A percentile compares a stretch with the other conserved stretches of the same genome.
These are phyloP conservation scores for Alligator sinensis DNA, from an alignment of 2,113 vertebrate species.

Conservation along the genomic window DNA sequence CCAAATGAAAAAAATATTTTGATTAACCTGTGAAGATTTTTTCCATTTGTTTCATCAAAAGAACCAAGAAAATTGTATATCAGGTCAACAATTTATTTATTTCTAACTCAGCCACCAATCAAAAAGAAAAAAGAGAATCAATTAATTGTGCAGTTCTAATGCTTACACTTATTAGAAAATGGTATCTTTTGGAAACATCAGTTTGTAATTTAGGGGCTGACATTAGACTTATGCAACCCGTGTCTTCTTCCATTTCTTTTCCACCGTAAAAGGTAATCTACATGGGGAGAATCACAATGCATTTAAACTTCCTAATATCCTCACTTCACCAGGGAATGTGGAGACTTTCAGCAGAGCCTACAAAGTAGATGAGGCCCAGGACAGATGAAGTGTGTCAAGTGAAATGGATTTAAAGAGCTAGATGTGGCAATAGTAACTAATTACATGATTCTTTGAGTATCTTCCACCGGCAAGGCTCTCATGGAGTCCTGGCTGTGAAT, in stretches of 20 bases:
- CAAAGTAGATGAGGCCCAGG: background rate
- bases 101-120: too few species aligned
- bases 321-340: background rate
- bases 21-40: too few species aligned
- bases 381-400: background rate
- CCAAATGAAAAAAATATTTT: too few species aligned
- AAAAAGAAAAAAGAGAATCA: too few species aligned
- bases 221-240: background rate
- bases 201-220: background rate
- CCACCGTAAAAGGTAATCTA: background rate
- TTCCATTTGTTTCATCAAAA: background rate
- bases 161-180: background rate
- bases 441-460: background rate
- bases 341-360: background rate
- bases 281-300: background rate
- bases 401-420: background rate
- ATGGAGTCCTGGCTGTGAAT: accelerated
- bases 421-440: background rate
- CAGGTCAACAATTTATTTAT: background rate
- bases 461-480: background rate
- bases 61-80: background rate
- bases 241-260: background rate
- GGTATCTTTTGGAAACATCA: background rate
- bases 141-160: background rate
- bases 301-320: background rate